Conservation (phyloP, 1,140 invertebrate species). For the Ostrea edulis region DNA sequence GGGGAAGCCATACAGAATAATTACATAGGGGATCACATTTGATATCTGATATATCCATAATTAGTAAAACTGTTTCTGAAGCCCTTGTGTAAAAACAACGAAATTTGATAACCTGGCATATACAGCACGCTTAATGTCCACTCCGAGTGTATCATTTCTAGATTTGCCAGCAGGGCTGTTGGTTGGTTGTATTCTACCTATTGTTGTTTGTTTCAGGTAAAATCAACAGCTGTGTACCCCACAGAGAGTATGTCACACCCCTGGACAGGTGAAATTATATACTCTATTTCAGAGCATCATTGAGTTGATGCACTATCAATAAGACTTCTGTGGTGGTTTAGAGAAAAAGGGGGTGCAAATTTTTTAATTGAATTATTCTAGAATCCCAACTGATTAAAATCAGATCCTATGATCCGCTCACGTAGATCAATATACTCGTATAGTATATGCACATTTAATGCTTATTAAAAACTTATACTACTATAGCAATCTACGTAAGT, state of each 20-base stretch:
- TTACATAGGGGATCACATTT: conserved; percentile 12
- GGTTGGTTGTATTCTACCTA: background rate
- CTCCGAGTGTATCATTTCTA: background rate
- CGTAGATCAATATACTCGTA: no score
- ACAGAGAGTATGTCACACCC: conserved; percentile 1
- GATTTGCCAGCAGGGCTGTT: background rate
- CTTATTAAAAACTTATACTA: no score
- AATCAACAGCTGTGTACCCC: conserved; percentile 8
- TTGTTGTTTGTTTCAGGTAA: conserved; percentile 7
- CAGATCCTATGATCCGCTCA: no score
- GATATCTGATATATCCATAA: conserved; percentile 1
- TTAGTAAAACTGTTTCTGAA: background rate
- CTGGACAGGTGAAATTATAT: conserved; percentile 6
- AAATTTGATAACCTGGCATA: background rate
- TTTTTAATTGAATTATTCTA: no score
- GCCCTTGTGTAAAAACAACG: background rate
- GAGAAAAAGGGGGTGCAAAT: no score
- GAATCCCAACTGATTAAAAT: no score
- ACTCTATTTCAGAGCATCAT: background rate
- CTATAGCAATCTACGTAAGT: no score
- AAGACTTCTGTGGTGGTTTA: no score
- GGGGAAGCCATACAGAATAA: background rate
- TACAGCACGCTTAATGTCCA: background rate
- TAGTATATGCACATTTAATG: no score
- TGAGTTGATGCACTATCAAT: no score